Evolutionary conservation across 1,140 invertebrate species (phyloP).

Genomic region (Drosophila setifemur): DNA sequence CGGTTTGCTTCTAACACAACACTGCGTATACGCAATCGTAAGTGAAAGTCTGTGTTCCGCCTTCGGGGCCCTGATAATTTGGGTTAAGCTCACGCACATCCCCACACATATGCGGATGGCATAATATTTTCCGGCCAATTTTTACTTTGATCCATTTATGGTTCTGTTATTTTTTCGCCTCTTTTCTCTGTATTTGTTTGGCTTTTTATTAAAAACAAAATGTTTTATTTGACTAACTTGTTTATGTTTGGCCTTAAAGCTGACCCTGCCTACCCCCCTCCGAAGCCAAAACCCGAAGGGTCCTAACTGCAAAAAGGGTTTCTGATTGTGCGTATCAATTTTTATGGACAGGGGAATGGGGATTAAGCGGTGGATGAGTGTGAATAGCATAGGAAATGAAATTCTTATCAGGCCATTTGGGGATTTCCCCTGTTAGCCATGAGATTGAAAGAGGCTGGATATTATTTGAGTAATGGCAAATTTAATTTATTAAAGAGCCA

Average conservation of each 20-base stretch:
- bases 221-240: conserved; percentile 70
- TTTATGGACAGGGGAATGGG: conserved; percentile 24
- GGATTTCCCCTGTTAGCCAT: conserved; percentile 21
- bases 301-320: conserved; percentile 36
- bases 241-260: conserved; percentile 52
- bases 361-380: conserved; percentile 32
- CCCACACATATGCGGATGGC: conserved; percentile 9
- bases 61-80: conserved; percentile 73
- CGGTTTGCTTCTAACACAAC: conserved; percentile 35
- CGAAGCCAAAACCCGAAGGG: conserved; percentile 31
- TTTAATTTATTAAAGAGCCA: conserved; percentile 26
- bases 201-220: conserved; percentile 78
- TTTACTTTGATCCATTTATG: conserved; percentile 73
- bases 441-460: background rate
- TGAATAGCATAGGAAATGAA: conserved; percentile 51
- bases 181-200: conserved; percentile 62
- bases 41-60: conserved; percentile 57
- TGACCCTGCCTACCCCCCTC: conserved; percentile 18
- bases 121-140: conserved; percentile 51
- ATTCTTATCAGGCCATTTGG: conserved; percentile 49
- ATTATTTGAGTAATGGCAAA: conserved; percentile 7
- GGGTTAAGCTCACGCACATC: conserved; percentile 37
- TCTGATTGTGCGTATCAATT: conserved; percentile 51
- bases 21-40: conserved; percentile 74
- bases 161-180: conserved; percentile 8